Base-by-base conservation (phyloP, 2,888 invertebrate species). In the Acrobasis repandana region DNA sequence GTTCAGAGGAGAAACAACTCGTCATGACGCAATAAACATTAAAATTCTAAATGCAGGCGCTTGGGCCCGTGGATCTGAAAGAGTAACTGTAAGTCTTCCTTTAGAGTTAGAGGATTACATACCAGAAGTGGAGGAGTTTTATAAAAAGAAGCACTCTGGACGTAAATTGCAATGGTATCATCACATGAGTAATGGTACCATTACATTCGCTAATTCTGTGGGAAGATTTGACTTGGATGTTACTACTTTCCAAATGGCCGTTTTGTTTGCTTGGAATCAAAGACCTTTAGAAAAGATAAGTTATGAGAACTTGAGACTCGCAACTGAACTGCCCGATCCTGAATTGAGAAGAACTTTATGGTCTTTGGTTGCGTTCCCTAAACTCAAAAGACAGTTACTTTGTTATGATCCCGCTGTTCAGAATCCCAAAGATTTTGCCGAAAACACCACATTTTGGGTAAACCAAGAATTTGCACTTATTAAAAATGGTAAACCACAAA, bases 181-280 rank as follows among this genome's bases (percentile, higher is more conserved):
- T 90, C 98, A 99, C 79, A 99, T 99, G 99, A 98, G 99, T 69
- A 99, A 99, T 90, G 99, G 99, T 72, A 98, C 98, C 65, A 98
- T 99, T 73, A 98, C 98, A 28, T 99, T 99, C 92, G 95, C 95
- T 0, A 99, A 98, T 85, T 95, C 96, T 70, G 95, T 97, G 60
- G 99, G 98, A 0, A 95, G 97, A 72, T 99, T 97, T 90, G 99
- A 99, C 89, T 93, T 99, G 74, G 99, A 99, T 83, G 99, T 99
- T 8, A 99, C 99, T 14, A 99, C 99, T 33, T 99, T 99, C 90
- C 99, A 99, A 95, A 99, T 99, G 99, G 98, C 99, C 47, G 99
- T 99, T 15, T 92, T 99, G 50, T 99, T 99, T 92, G 98, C 98
- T 15, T 99, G 99, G 99, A 99, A 99, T 93, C 98, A 99, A 83